Evolutionary conservation across 2,797 vertebrate species (phyloP), one percentile per base, ranked within the genome.

Genomic region (Anguilla megastoma): DNA sequence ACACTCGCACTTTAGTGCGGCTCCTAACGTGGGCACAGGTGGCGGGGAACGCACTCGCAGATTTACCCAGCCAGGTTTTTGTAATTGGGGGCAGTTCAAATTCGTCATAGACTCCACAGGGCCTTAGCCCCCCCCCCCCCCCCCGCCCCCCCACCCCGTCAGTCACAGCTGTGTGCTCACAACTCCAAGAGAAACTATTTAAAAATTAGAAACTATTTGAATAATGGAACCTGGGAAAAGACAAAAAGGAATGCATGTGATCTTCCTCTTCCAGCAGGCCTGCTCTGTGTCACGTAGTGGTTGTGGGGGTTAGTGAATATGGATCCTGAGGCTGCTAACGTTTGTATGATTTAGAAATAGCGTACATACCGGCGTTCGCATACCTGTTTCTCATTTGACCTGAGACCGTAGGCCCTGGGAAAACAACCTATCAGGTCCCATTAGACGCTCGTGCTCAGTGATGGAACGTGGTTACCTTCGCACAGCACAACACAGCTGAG

Each of bases 321-420:
- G 76, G 5, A 10, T 80, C 21, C 41, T 80, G 1, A 10, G 21
- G 60, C 60, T 63, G 76, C 6, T 24, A 6, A 0, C 76, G 2
- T 80, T 80, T 48, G 76, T 50, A 30, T 80, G 45, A 48, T 48
- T 80, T 80, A 48, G 76, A n/a, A 24, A 80, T 80, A 80, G 45
- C 41, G 33, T 27, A 80, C 76, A 80, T 80, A 21, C 76, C 76
- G 9, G 8, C 4, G 41, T 10, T 48, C 16, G 24, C 41, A 48
- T 80, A 80, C 76, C 76, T 48, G 76, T 45, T 45, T 80, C 41
- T 80, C 41, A n/a, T 80, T 80, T 48, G 76, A 48, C 76, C 45
- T n/a, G 41, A 45, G 76, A 80, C 18, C n/a, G 76, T 24, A 48
- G 9, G 76, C 36, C 48, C 36, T 80, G 16, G 9, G 41, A 80